Percentiles rank a stretch among this genome's conserved stretches.
phyloP scores from a whole-genome alignment of 2,113 vertebrate genomes.

The Ia io region DNA sequence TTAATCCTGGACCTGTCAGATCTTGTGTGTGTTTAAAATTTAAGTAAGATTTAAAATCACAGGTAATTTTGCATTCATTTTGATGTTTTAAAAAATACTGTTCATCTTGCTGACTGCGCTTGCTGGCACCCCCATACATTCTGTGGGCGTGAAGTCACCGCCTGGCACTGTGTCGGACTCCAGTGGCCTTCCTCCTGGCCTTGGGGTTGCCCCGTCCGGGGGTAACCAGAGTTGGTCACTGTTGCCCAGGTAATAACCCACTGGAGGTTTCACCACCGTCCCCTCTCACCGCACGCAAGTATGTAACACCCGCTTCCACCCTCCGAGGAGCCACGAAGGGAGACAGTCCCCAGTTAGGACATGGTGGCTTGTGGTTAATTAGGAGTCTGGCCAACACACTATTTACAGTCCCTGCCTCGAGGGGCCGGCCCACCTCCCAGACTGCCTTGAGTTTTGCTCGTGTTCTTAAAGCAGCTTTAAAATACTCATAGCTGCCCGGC shows the following conservation, averaged over 20 bases:
- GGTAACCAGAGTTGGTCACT: not conserved
- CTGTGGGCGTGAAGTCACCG: no score
- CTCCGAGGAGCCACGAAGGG: not conserved
- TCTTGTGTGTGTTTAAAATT: not conserved
- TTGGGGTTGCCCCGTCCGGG: not conserved
- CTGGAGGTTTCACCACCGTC: not conserved
- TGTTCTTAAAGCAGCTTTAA: not conserved
- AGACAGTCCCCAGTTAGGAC: not conserved
- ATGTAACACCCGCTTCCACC: not conserved
- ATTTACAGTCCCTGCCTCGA: not conserved
- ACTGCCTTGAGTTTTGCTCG: not conserved
- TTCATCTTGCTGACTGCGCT: no score
- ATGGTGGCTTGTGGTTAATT: conserved; percentile 61
- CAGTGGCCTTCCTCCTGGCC: not conserved
- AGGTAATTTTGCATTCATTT: not conserved
- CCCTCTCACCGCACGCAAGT: not conserved
- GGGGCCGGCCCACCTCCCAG: not conserved
- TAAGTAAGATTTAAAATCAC: not conserved
- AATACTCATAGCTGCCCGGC: not conserved
- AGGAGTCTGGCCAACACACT: not conserved
- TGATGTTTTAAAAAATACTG: not conserved
- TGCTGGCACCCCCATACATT: no score
- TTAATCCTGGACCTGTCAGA: not conserved
- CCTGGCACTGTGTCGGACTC: not conserved
- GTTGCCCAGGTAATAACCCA: not conserved